Base-by-base conservation (phyloP, 92 coral and sea anemone species). In the Desmophyllum pertusum region DNA sequence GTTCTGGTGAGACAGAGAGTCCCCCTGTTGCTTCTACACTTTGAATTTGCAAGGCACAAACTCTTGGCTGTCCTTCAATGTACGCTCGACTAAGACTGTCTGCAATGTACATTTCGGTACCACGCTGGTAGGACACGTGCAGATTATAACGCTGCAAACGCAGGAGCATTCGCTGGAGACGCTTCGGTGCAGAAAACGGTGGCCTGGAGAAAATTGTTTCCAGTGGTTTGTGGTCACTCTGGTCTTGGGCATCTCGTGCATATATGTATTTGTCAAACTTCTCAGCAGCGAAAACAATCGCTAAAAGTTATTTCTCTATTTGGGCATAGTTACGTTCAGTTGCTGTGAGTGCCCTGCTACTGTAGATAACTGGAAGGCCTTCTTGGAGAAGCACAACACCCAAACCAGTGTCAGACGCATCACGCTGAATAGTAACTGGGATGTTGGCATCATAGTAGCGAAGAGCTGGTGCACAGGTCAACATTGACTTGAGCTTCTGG, bases 391-490 rank as follows among this genome's bases (percentile, higher is more conserved):
- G 76, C 72, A 68, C 77, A 3, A 77, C 85, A 46, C 64, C 85
- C 35, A 68, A 45, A 3, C 77, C 85, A 23, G 63, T 59, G 14
- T 81, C 76, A 41, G 76, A 42, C 14, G 76, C 52, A 35, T 81
- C 85, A 51, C 85, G 68, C 85, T 78, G 83, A n/a, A n/a, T n/a
- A n/a, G n/a, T n/a, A 13, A 78, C 83, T 57, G 30, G 50, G 11
- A 73, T 33, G 70, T 57, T 43, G n/a, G 43, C 68, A 78, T 52
- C 70, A n/a, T 46, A 81, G 52, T 67, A 81, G 76, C 50, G 76
- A 9, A 81, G 66, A 61, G 68, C 66, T 8, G 85, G 85, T 35
- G 76, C 36, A 17, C 37, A 39, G 36, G 84, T 67, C 17, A 80
- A 48, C 40, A 73, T 30, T 1, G 53, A 48, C 77, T 42, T 73